Evolutionary conservation across 2,113 vertebrate species (phyloP).

Genomic region (Pampusana beccarii): DNA sequence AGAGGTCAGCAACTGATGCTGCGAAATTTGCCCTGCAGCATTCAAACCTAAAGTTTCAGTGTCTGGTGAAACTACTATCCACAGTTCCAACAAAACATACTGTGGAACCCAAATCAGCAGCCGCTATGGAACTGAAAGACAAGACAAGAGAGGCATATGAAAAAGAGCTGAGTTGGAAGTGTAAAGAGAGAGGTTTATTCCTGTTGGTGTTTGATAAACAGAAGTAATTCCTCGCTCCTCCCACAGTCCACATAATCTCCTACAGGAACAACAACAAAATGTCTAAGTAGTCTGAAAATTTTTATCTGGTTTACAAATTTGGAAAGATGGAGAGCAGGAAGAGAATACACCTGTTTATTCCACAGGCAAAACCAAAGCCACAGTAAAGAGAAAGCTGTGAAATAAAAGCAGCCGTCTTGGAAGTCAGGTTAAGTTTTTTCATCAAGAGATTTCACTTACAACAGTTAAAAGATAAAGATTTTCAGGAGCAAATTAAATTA

Average conservation of each 20-base stretch:
- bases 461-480: background rate
- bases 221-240: slow-evolving; percentile 18
- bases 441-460: background rate
- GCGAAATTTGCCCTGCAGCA: background rate
- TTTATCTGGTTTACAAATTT: background rate
- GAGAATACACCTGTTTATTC: background rate
- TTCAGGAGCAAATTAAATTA: background rate
- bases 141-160: background rate
- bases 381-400: background rate
- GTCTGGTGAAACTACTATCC: background rate
- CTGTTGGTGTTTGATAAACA: background rate
- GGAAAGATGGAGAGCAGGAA: background rate
- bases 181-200: background rate
- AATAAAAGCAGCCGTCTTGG: too few species aligned
- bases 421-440: background rate
- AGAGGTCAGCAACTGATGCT: background rate
- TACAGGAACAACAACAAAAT: background rate
- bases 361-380: background rate
- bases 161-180: background rate
- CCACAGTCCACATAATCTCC: slow-evolving; percentile 8
- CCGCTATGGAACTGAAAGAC: background rate
- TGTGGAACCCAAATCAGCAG: background rate
- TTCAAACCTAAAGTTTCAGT: background rate
- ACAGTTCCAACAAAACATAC: background rate
- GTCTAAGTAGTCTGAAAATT: background rate